phyloP scores from a whole-genome alignment of 2,888 invertebrate genomes.

The Cantharis rustica region DNA sequence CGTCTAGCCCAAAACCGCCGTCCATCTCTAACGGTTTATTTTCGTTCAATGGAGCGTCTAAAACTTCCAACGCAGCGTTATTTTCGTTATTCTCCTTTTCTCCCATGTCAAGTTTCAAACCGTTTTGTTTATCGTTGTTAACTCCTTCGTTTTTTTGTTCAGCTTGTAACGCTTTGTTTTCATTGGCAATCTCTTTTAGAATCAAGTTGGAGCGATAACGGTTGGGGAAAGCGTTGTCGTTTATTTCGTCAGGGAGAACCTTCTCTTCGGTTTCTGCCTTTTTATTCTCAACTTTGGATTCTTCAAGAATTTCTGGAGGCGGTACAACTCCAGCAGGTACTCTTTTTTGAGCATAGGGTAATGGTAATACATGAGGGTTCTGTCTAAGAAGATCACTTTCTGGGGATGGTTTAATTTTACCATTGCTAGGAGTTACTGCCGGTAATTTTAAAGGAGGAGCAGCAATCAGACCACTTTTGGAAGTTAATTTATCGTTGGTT shows the following conservation, averaged over 20 bases:
- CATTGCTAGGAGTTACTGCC: conserved; percentile 46
- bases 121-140: conserved; percentile 24
- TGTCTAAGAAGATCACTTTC: conserved; percentile 20
- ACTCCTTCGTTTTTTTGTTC: conserved; percentile 46
- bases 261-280: conserved; percentile 14
- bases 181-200: conserved; percentile 53
- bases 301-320: conserved; percentile 42
- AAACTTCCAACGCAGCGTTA: conserved; percentile 46
- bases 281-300: neutral
- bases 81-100: conserved; percentile 48
- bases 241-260: conserved; percentile 29
- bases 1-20: conserved; percentile 28
- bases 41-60: conserved; percentile 43
- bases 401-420: conserved; percentile 34
- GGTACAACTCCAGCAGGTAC: conserved; percentile 45
- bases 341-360: conserved; percentile 27
- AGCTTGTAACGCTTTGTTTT: conserved; percentile 42
- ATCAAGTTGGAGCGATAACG: conserved; percentile 57
- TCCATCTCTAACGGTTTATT: conserved; percentile 20
- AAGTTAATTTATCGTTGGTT: conserved; percentile 29
- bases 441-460: conserved; percentile 46
- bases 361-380: conserved; percentile 14
- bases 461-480: conserved; percentile 43
- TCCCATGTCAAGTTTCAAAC: conserved; percentile 18
- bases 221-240: conserved; percentile 49